Evolutionary conservation across 2,888 invertebrate genomes (phyloP).

Genomic region (Cabera pusaria): DNA sequence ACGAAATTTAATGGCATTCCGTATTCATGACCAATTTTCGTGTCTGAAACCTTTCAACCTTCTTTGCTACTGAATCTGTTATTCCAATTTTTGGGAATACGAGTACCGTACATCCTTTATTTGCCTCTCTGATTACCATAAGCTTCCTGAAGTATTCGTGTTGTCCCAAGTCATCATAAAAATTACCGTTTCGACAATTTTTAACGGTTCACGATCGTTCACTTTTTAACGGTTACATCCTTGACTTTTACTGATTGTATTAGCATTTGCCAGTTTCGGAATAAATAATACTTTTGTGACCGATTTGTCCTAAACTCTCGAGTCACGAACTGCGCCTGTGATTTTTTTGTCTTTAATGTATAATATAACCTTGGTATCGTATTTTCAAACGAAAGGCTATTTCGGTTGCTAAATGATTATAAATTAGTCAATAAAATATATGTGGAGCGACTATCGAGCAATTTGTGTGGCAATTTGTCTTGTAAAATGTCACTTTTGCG

Average conservation of each 20-base stretch:
- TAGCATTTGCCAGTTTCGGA: constrained; percentile 55
- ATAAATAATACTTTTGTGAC: constrained; percentile 49
- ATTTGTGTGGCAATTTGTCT: constrained; percentile 35
- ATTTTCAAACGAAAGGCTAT: constrained; percentile 32
- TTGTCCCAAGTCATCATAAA: constrained; percentile 37
- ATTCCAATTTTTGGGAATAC: constrained; percentile 11
- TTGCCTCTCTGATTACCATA: constrained; percentile 26
- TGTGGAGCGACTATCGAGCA: constrained; percentile 30
- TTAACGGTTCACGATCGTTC: constrained; percentile 33
- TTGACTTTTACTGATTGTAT: constrained; percentile 57
- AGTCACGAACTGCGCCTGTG: constrained; percentile 56
- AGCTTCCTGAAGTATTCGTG: constrained; percentile 30
- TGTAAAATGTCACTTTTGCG: constrained; percentile 35
- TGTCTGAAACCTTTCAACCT: constrained; percentile 2
- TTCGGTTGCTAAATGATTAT: constrained; percentile 38
- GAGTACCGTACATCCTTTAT: constrained; percentile 20
- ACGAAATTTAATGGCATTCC: constrained; percentile 2
- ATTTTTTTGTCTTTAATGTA: constrained; percentile 51
- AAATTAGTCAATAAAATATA: constrained; percentile 35
- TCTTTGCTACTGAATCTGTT: constrained; percentile 2
- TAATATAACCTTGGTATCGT: constrained; percentile 49
- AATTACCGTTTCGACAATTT: constrained; percentile 39
- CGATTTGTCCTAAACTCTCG: constrained; percentile 52
- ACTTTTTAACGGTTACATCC: constrained; percentile 49
- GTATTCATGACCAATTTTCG: neutral